Conservation (phyloP, 2,797 vertebrate genomes). For the Ambastaia sidthimunki region DNA sequence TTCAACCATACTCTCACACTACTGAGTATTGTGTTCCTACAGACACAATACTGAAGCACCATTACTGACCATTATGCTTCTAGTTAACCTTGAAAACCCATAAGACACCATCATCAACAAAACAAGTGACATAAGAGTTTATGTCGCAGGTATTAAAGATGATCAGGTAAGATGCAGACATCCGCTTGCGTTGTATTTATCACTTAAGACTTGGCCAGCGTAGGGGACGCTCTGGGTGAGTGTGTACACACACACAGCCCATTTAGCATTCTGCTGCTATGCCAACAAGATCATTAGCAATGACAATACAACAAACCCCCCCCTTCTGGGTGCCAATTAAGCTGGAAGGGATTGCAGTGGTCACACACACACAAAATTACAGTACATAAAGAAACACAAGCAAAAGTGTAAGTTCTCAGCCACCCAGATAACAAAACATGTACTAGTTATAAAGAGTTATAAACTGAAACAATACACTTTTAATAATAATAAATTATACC, state of each 20-base stretch:
- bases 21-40: conserved; percentile 49
- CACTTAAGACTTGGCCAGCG: conserved; percentile 70
- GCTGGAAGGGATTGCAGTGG: conserved; percentile 65
- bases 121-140: neutral
- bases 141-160: conserved; percentile 19
- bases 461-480: no score
- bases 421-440: neutral
- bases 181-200: conserved; percentile 62
- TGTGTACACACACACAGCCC: conserved; percentile 70
- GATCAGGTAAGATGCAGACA: conserved; percentile 63
- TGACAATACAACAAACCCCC: conserved; percentile 76
- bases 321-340: conserved; percentile 73
- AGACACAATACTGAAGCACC: conserved; percentile 38
- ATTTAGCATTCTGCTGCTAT: conserved; percentile 80
- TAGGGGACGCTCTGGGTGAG: conserved; percentile 42
- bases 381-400: conserved; percentile 42
- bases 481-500: no score
- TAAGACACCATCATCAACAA: conserved; percentile 31
- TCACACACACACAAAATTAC: conserved; percentile 40
- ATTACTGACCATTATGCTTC: conserved; percentile 30
- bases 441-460: neutral
- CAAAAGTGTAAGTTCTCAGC: conserved; percentile 20
- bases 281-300: conserved; percentile 80
- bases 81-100: conserved; percentile 41
- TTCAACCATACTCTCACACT: conserved; percentile 39